Evolutionary conservation across 2,797 vertebrate genomes (phyloP).

Genomic region (Coranthus polyacanthus): DNA sequence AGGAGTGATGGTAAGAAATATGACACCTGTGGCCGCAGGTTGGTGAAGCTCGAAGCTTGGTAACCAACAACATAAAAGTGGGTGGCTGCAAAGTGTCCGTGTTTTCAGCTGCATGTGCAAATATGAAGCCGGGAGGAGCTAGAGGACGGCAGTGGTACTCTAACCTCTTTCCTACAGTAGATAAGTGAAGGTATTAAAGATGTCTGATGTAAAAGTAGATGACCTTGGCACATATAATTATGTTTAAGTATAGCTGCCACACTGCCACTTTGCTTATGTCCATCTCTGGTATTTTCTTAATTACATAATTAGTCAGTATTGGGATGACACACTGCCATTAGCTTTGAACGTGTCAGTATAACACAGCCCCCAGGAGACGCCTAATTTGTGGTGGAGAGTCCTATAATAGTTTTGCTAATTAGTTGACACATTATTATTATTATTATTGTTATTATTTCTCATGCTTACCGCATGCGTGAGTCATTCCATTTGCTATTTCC

Average conservation of each 20-base stretch:
- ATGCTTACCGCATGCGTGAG: constrained; percentile 32
- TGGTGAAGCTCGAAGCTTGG: not conserved
- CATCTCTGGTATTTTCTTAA: constrained; percentile 65
- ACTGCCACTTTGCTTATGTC: constrained; percentile 47
- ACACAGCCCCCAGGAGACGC: constrained; percentile 44
- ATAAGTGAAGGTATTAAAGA: constrained; percentile 40
- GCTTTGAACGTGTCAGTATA: constrained; percentile 68
- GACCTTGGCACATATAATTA: constrained; percentile 55
- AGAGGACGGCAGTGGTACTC: not conserved
- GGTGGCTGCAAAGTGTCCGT: constrained; percentile 17
- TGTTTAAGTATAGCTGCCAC: constrained; percentile 34
- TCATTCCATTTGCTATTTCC: constrained; percentile 18
- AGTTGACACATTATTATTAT: constrained; percentile 50
- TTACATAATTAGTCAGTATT: constrained; percentile 75
- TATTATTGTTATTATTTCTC: constrained; percentile 34
- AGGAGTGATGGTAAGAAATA: constrained; percentile 25
- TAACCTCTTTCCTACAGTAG: constrained; percentile 2
- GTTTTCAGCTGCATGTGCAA: constrained; percentile 13
- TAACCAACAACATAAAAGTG: constrained; percentile 13
- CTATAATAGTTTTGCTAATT: constrained; percentile 75
- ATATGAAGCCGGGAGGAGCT: too few relatives aligned
- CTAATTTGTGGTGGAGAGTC: too few relatives aligned
- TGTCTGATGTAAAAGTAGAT: constrained; percentile 21
- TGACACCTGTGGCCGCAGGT: constrained; percentile 17
- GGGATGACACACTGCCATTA: constrained; percentile 69